These are phyloP conservation scores for Brotogeris chrysoptera DNA, from an alignment of 2,797 vertebrate species.

Conservation along the genomic window DNA sequence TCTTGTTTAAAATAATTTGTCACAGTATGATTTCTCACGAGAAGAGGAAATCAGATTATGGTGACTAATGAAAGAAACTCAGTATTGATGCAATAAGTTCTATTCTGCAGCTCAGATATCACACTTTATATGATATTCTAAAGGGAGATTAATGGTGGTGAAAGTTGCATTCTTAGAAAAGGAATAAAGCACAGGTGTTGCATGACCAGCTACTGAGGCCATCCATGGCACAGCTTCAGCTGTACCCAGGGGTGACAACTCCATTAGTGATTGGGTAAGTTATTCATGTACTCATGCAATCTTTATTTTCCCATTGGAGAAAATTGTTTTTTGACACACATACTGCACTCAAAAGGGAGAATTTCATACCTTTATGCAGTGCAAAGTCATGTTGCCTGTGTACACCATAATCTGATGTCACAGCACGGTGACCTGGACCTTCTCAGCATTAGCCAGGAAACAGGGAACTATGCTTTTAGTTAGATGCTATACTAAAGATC, in stretches of 20 bases:
- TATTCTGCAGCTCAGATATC: neutral
- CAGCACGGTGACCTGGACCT: neutral
- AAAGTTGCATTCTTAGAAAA: neutral
- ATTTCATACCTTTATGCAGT: neutral
- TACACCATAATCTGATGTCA: neutral
- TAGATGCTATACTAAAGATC: neutral
- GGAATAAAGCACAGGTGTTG: neutral
- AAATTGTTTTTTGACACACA: neutral
- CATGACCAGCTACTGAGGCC: neutral
- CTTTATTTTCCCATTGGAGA: neutral
- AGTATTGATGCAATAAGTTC: neutral
- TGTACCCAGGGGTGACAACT: neutral
- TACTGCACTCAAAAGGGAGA: neutral
- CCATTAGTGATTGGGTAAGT: neutral
- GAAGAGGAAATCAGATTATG: constrained; percentile 1
- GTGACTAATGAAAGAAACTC: neutral
- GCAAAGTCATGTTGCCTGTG: neutral
- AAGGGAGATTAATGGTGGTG: neutral
- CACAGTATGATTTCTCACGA: neutral
- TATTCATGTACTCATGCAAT: neutral
- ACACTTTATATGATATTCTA: neutral
- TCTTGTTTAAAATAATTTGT: constrained; percentile 27
- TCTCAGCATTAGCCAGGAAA: neutral
- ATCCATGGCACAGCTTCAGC: neutral
- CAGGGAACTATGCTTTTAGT: neutral